phyloP scores from a whole-genome alignment of 2,888 invertebrate genomes.

The Agapostemon virescens region DNA sequence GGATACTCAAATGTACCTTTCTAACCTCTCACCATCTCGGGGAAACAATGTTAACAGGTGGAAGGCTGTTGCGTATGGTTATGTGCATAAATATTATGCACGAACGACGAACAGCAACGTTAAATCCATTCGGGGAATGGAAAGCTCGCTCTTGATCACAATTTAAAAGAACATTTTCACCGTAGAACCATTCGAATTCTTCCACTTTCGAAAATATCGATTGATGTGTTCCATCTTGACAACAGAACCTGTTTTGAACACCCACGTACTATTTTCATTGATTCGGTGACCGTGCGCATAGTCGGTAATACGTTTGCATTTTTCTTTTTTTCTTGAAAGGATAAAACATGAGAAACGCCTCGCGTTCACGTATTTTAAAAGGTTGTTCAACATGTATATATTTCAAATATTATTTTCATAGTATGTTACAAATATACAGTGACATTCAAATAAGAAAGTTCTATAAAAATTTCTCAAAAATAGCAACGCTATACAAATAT shows the following conservation, averaged over 20 bases:
- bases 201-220: constrained; percentile 47
- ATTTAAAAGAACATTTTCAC: constrained; percentile 8
- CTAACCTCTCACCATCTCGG: constrained; percentile 40
- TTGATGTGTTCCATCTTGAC: constrained; percentile 45
- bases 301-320: not conserved
- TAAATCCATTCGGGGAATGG: not conserved
- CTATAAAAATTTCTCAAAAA: constrained; percentile 48
- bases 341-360: not conserved
- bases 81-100: constrained; percentile 5
- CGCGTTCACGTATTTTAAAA: not conserved
- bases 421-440: constrained; percentile 52
- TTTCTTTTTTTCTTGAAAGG: not conserved
- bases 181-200: not conserved
- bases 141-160: not conserved
- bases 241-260: constrained; percentile 47
- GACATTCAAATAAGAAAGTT: constrained; percentile 38
- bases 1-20: constrained; percentile 14
- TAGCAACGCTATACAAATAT: constrained; percentile 49
- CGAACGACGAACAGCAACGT: not conserved
- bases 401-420: constrained; percentile 23
- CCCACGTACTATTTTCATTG: constrained; percentile 21
- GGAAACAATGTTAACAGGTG: constrained; percentile 5
- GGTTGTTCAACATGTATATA: constrained; percentile 15
- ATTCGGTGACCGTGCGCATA: not conserved
- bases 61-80: not conserved